phyloP scores from a whole-genome alignment of 2,888 invertebrate genomes.

The Tetropium fuscum region DNA sequence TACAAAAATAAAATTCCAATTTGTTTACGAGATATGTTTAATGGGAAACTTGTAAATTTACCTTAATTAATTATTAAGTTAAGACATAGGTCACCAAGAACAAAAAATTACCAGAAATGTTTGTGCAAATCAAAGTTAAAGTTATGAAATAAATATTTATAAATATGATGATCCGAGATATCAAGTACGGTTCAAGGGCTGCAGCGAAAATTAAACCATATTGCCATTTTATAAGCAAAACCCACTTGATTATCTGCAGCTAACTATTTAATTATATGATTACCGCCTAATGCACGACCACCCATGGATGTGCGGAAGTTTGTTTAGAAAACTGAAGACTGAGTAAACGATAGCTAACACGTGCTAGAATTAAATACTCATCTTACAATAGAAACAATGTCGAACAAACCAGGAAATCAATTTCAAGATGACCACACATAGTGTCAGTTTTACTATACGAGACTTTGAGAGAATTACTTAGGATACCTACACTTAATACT shows the following conservation, averaged over 20 bases:
- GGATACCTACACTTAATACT: too few species aligned
- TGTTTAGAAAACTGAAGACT: slow-evolving; percentile 24
- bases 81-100: too few species aligned
- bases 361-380: slow-evolving; percentile 34
- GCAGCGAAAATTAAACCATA: slow-evolving; percentile 13
- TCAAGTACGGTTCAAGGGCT: too few species aligned
- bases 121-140: too few species aligned
- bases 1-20: too few species aligned
- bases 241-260: slow-evolving; percentile 21
- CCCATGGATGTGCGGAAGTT: slow-evolving; percentile 30
- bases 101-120: too few species aligned
- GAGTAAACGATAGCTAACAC: slow-evolving; percentile 39
- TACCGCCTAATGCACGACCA: slow-evolving; percentile 7
- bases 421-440: slow-evolving; percentile 31
- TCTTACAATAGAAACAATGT: slow-evolving; percentile 39
- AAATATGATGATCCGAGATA: too few species aligned
- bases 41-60: too few species aligned
- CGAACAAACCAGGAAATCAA: slow-evolving; percentile 35
- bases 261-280: slow-evolving; percentile 9
- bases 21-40: too few species aligned
- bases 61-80: too few species aligned
- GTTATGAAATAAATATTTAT: too few species aligned
- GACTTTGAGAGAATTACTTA: too few species aligned
- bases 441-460: neutral
- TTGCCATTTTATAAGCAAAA: slow-evolving; percentile 21